Base-by-base conservation (phyloP, 1,140 invertebrate genomes). In the Lamellibrachia luymesi region DNA sequence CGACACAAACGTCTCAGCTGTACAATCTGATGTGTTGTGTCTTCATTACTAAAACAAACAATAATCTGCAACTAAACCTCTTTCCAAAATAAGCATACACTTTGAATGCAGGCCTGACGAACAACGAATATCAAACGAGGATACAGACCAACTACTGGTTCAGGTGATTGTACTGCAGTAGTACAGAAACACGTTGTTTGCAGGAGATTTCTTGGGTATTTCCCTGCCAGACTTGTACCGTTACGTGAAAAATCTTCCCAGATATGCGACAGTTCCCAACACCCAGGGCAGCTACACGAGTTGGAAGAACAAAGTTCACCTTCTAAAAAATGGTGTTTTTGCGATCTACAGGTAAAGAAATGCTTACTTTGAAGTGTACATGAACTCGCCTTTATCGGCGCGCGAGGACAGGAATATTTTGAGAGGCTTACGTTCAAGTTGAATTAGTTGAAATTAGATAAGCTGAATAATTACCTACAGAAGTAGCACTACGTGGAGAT, bases 201-300 rank as follows among this genome's bases (percentile, higher is more conserved):
- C 93, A 95, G 95, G 95, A 51, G 94, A 94, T 92, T 93, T 95
- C 2, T 93, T 95, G 94, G 94, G 94, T 10, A 95, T 96, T 6
- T 94, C 94, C 10, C 10, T 95, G 22, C 93, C 93, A n/a, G 95
- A 95, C 93, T 94, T 95, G 64, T 95, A 95, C 92, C 91, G 92
- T 1, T 93, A 95, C 64, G 91, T 91, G 93, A 92, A 92, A 89
- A 90, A 51, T 22, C 50, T 92, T 50, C 38, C 64, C 25, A 52
- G 89, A 27, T 91, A 13, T 7, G 49, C 91, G 13, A 1, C 8
- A 4, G 51, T 91, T 5, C 91, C 91, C 91, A 91, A 27, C 91
- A 91, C 91, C 27, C 38, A n/a, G 91, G 91, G 91, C 38, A 51
- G 49, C 8, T 91, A 91, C 51, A 51, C 91, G 2, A 49, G 49